Evolutionary conservation across 2,797 vertebrate species (phyloP), one percentile per base, ranked within the genome.

Genomic region (Aeoliscus strigatus): DNA sequence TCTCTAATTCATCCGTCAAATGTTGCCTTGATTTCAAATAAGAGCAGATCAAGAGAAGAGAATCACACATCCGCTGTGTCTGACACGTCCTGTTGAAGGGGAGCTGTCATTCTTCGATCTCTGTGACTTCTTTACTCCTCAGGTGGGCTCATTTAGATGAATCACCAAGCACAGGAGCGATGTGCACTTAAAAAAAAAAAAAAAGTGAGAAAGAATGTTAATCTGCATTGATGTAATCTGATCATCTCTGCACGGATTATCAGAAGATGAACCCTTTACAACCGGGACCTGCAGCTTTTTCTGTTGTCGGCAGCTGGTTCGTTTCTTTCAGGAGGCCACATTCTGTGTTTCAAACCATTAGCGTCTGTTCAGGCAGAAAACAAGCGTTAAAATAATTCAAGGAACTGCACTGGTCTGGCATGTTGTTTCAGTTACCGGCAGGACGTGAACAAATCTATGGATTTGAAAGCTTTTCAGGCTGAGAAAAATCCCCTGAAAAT

Each of bases 1-100:
- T 82, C 69, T 73, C 82, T 14, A 27, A 81, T 81, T 88, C 73
- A 86, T 83, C 86, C 87, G 80, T 52, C 39, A 48, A 61, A 89
- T 83, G 51, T 66, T 80, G 81, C 51, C 54, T 48, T 33, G 33
- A 38, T 25, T 52, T 32, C 21, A 16, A 78, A 71, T 36, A 59
- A 69, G 73, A 39, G 30, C 42, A 43, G 21, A 49, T 17, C 9
- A 63, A 80, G 77, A 64, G 31, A 13, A 58, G 80, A 70, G 80
- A 69, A 47, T 63, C 30, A 52, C 68, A 81, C 73, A 86, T 73
- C 55, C 53, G 53, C 45, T 51, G 86, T 80, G 86, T 81, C 80
- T 86, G 81, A 84, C 79, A 75, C 73, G 61, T 83, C 75, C 73
- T 36, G 23, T 80, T 86, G 63, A 70, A 45, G 47, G 55, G 60